phyloP scores from a whole-genome alignment of 2,888 invertebrate genomes.

The Hemistola chrysoprasaria region DNA sequence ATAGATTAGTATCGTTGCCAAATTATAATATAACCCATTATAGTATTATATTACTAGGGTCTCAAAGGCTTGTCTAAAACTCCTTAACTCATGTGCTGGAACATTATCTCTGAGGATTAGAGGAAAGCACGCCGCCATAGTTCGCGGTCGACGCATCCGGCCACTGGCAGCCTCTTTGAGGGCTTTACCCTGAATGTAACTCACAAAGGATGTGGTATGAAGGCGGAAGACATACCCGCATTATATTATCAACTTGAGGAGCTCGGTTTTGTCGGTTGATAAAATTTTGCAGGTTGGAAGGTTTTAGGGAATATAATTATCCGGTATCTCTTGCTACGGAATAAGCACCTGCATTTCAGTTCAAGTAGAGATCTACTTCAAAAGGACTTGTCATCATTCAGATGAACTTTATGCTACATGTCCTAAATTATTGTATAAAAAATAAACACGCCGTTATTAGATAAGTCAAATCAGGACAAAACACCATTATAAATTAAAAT shows the following conservation, averaged over 20 bases:
- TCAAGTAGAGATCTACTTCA: too few relatives aligned
- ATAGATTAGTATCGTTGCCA: too few relatives aligned
- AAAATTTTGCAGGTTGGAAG: slow-evolving; percentile 3
- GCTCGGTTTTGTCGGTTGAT: slow-evolving; percentile 14
- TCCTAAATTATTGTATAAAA: too few relatives aligned
- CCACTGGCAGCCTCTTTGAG: slow-evolving; percentile 40
- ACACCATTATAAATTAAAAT: neutral
- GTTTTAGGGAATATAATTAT: neutral
- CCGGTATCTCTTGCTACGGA: too few relatives aligned
- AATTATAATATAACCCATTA: too few relatives aligned
- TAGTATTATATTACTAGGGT: slow-evolving; percentile 29
- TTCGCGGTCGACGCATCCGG: slow-evolving; percentile 48
- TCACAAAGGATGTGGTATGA: slow-evolving; percentile 51
- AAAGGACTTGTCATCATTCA: too few relatives aligned
- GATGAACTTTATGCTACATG: too few relatives aligned
- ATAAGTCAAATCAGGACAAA: too few relatives aligned
- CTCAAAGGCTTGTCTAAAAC: slow-evolving; percentile 34
- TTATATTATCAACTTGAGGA: slow-evolving; percentile 18
- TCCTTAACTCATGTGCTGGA: slow-evolving; percentile 27
- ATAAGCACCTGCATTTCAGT: too few relatives aligned
- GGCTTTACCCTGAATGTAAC: slow-evolving; percentile 33
- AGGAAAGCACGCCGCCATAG: slow-evolving; percentile 30
- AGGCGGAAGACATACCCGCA: slow-evolving; percentile 38
- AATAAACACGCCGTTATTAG: too few relatives aligned
- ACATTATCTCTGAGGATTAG: slow-evolving; percentile 37